phyloP scores from a whole-genome alignment of 2,113 vertebrate genomes.

The Chamaea fasciata region DNA sequence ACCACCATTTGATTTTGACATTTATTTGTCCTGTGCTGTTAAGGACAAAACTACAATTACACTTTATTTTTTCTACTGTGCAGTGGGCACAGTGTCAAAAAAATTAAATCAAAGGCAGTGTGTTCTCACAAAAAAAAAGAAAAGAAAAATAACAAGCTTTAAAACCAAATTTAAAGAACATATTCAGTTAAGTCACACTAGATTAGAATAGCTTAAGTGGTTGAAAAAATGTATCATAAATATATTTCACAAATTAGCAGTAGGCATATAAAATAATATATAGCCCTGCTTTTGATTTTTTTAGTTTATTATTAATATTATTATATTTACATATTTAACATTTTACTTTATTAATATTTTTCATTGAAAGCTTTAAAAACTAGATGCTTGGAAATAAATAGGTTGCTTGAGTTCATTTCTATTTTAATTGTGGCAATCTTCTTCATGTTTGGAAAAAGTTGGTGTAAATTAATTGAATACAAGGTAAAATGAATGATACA shows the following conservation, averaged over 20 bases:
- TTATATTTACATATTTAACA: background rate
- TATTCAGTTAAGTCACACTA: constrained; percentile 26
- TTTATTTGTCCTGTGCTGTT: constrained; percentile 82
- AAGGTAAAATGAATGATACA: background rate
- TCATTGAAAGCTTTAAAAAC: background rate
- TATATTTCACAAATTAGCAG: background rate
- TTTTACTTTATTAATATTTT: background rate
- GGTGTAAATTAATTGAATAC: background rate
- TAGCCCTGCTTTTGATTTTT: background rate
- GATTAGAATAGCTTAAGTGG: constrained; percentile 1
- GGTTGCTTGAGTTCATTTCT: background rate
- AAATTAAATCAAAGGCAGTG: constrained; percentile 71
- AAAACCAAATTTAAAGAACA: constrained; percentile 48
- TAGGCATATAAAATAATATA: background rate
- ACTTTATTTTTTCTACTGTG: constrained; percentile 59
- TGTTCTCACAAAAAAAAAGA: constrained; percentile 56
- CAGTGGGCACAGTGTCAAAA: constrained; percentile 70
- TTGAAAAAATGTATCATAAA: background rate
- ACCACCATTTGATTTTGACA: constrained; percentile 82
- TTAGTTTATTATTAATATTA: background rate
- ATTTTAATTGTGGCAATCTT: background rate
- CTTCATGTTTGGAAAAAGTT: background rate
- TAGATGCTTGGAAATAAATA: background rate
- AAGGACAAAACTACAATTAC: constrained; percentile 81
- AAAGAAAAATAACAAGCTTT: background rate